phyloP scores from a whole-genome alignment of 2,888 invertebrate genomes.

The Limenitis camilla region DNA sequence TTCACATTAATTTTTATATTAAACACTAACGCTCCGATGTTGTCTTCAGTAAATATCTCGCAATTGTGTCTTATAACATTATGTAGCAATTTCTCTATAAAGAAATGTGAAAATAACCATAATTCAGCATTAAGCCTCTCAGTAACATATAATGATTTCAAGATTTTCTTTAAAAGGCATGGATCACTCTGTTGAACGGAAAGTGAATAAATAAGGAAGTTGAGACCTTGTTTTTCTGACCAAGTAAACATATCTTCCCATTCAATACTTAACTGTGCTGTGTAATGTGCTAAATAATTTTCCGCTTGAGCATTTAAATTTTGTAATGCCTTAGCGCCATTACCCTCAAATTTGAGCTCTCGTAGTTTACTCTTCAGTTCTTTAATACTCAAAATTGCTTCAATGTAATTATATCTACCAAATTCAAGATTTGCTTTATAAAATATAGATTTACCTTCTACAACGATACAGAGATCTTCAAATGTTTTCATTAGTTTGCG shows the following conservation, averaged over 20 bases:
- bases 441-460: slow-evolving; percentile 49
- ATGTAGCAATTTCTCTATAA: slow-evolving; percentile 53
- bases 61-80: slow-evolving; percentile 61
- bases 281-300: slow-evolving; percentile 55
- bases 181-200: slow-evolving; percentile 62
- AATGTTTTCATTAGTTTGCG: slow-evolving; percentile 37
- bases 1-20: slow-evolving; percentile 58
- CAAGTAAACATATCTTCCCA: slow-evolving; percentile 65
- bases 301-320: slow-evolving; percentile 52
- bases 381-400: slow-evolving; percentile 48
- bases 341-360: slow-evolving; percentile 47
- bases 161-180: slow-evolving; percentile 48
- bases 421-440: slow-evolving; percentile 57
- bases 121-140: slow-evolving; percentile 60
- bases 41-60: slow-evolving; percentile 61
- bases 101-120: slow-evolving; percentile 60
- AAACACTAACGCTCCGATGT: slow-evolving; percentile 57
- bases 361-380: slow-evolving; percentile 40
- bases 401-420: slow-evolving; percentile 49
- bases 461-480: slow-evolving; percentile 43
- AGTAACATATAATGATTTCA: slow-evolving; percentile 55
- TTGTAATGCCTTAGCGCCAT: slow-evolving; percentile 41
- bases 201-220: slow-evolving; percentile 50
- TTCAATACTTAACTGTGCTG: slow-evolving; percentile 58
- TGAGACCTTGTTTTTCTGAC: slow-evolving; percentile 53